Evolutionary conservation across 2,797 vertebrate genomes (phyloP).

Genomic region (Falco concolor): DNA sequence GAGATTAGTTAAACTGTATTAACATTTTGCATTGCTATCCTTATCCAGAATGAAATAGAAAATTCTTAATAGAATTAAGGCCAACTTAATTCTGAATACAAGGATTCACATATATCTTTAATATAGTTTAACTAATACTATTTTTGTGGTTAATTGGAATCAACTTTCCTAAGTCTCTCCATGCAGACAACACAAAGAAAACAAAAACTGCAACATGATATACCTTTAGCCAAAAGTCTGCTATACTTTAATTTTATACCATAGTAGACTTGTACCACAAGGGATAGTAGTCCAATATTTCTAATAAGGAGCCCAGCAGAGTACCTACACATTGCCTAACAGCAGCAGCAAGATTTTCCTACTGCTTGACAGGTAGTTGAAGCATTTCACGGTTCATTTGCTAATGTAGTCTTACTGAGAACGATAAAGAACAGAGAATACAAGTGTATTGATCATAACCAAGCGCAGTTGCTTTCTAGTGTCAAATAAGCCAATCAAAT

Average conservation of each 20-base stretch:
- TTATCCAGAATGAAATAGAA: not conserved
- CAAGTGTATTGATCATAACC: slow-evolving; percentile 79
- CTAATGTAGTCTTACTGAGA: slow-evolving; percentile 26
- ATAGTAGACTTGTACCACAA: not conserved
- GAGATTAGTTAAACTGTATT: not conserved
- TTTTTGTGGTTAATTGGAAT: not conserved
- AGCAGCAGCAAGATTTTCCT: not conserved
- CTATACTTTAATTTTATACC: not conserved
- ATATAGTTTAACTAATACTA: not conserved
- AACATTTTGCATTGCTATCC: not conserved
- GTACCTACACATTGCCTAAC: not conserved
- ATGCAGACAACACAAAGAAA: not conserved
- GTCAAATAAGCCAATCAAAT: slow-evolving; percentile 75
- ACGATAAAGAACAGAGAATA: slow-evolving; percentile 70
- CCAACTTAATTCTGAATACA: not conserved
- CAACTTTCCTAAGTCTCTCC: not conserved
- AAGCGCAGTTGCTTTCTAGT: slow-evolving; percentile 51
- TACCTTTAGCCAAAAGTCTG: not conserved
- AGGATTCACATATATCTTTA: not conserved
- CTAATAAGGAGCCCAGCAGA: not conserved
- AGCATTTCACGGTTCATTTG: slow-evolving; percentile 43
- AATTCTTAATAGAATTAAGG: not conserved
- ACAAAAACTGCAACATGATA: not conserved
- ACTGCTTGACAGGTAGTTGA: slow-evolving; percentile 25
- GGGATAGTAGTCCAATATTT: not conserved